Base-by-base conservation (phyloP, 2,888 invertebrate genomes). In the Ypsolopha sequella region DNA sequence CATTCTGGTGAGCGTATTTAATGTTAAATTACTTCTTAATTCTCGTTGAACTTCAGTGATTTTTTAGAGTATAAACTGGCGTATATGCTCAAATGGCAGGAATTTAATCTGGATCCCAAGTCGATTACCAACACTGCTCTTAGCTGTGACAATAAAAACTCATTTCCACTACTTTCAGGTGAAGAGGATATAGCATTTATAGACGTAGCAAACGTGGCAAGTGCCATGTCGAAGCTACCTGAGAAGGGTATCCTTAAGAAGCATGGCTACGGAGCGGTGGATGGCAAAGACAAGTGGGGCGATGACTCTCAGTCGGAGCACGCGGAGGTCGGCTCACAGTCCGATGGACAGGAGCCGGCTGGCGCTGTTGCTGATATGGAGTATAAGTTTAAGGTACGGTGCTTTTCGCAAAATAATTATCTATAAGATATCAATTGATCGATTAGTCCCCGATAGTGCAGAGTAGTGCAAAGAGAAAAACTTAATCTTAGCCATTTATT, bases 241-340 rank as follows among this genome's bases (percentile, higher is more conserved):
- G 95, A 96, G 86, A 96, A 96, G 84, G 96, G 96, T 54, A 96
- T 96, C 74, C 89, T 96, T 70, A 96, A 96, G 89, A 96, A 95
- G 84, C 91, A 92, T 65, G 94, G 94, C 63, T 92, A 94, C 62
- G 91, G 93, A 62, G 91, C 92, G 63, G 88, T 91, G 63, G 92
- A 92, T 63, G 89, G 90, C 60, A 93, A 92, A 73, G 92, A 92
- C 65, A 91, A 91, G 70, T 93, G 93, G 93, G 90, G 89, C 10
- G 91, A 92, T 54, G 91, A 91, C 69, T 91, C 91, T 48, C 92
- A 92, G 72, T 91, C 91, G 44, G 91, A 92, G 70, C 91, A 91
- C 71, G 85, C 91, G 59, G 91, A 92, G 68, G 88, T 88, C 47
- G 89, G 91, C 59, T 89, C 90, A 41, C 90, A 91, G 71, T 90